These are phyloP conservation scores for Sebastiscus tertius DNA, from an alignment of 2,797 vertebrate species.

Conservation along the genomic window DNA sequence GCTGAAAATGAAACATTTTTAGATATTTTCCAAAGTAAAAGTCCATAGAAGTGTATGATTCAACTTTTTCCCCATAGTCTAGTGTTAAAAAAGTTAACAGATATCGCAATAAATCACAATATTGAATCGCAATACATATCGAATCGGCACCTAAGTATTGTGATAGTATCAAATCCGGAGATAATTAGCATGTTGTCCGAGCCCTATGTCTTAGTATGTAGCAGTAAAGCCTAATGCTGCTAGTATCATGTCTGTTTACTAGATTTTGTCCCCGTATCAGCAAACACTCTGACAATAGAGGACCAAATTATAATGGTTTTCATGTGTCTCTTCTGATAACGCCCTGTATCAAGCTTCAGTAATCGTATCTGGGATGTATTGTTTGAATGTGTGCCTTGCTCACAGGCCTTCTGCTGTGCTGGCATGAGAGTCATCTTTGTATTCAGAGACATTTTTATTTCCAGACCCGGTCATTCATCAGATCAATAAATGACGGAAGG, in stretches of 20 bases:
- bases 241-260: background rate
- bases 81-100: no score
- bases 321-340: slow-evolving; percentile 29
- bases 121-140: no score
- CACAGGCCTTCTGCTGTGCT: slow-evolving; percentile 28
- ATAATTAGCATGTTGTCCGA: no score
- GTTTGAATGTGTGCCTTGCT: slow-evolving; percentile 46
- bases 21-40: no score
- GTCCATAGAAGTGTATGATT: no score
- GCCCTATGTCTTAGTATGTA: background rate
- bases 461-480: slow-evolving; percentile 40
- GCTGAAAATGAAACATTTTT: no score
- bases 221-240: background rate
- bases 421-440: slow-evolving; percentile 30
- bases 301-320: background rate
- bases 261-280: background rate
- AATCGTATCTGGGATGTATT: slow-evolving; percentile 50
- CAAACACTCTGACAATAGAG: background rate
- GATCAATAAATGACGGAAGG: slow-evolving; percentile 49
- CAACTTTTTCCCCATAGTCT: no score
- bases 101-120: no score
- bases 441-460: slow-evolving; percentile 37
- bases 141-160: no score
- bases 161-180: no score
- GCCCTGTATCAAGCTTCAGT: slow-evolving; percentile 33